Conservation (phyloP, 2,113 vertebrate genomes). For the Limnothrissa miodon region DNA sequence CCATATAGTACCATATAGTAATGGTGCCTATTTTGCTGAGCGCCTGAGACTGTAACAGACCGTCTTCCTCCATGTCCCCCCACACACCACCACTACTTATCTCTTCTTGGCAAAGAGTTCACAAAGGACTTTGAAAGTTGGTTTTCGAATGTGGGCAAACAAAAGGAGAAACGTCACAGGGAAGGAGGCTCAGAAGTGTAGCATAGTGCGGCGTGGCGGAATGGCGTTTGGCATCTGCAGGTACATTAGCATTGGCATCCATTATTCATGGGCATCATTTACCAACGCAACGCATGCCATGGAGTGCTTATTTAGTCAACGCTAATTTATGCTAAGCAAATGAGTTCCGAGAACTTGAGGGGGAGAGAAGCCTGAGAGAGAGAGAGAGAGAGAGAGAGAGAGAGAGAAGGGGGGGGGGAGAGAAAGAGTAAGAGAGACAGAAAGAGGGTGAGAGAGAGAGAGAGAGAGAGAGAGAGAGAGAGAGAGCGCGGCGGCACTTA, state of each 20-base stretch:
- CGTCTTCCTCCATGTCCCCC: neutral
- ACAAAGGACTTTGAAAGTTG: neutral
- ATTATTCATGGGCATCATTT: neutral
- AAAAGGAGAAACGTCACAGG: neutral
- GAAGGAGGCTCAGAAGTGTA: neutral
- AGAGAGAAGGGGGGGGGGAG: neutral
- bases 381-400: neutral
- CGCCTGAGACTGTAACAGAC: neutral
- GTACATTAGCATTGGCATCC: neutral
- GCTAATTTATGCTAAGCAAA: conserved; percentile 6
- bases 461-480: conserved; percentile 3
- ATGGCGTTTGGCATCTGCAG: neutral
- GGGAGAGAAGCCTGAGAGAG: neutral
- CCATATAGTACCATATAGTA: no score
- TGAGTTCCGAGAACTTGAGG: neutral
- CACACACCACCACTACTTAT: neutral
- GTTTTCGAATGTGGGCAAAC: neutral
- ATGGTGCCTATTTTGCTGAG: neutral
- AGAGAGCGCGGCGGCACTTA: neutral
- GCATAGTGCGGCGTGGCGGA: neutral
- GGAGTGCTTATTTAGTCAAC: neutral
- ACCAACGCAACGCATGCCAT: neutral
- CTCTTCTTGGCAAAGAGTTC: neutral
- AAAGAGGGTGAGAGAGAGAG: neutral
- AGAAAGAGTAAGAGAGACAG: neutral